Base-by-base conservation (phyloP, 2,888 invertebrate genomes). In the Idaea biselata region DNA sequence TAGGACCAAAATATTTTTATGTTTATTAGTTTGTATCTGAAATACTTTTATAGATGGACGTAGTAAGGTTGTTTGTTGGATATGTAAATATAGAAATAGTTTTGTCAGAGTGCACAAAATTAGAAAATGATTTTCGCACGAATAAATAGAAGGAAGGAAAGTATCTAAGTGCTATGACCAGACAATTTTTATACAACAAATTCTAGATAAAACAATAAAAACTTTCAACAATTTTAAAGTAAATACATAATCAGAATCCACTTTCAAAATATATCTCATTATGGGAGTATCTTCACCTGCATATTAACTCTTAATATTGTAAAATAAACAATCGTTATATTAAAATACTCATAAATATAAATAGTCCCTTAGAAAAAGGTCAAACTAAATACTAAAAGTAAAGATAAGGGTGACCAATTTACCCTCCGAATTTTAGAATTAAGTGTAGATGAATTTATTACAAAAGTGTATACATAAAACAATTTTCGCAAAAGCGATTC, bases 341-440 rank as follows among this genome's bases (percentile, higher is more conserved):
- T 32, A 32, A 44, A 44, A 4, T 44, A 44, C 11, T 14, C 44
- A 7, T 32, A 7, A 32, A 32, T 32, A 32, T 32, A 32, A 2
- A 68, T 63, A 60, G 63, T 65, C 59, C 62, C 68, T 68, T 69
- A 59, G 25, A 25, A 67, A 65, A 72, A 66, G 65, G 14, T 44
- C 59, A 69, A 71, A 74, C 67, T n/a, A n/a, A n/a, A 68, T 65
- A 60, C 64, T 61, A 62, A 63, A 69, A 68, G 73, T 62, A 63
- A 63, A 66, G 69, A 73, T 77, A 78, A 81, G 81, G 82, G 81
- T 82, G 80, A 83, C 80, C 81, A 81, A 79, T 71, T 44, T 73
- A 81, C 82, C 81, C 87, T 83, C 82, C 88, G 88, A 88, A 87
- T 88, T 88, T 74, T 84, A 84, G 73, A 62, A 59, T 62, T 82